Conservation (phyloP, 2,888 invertebrate species). For the Amiota mariae region DNA sequence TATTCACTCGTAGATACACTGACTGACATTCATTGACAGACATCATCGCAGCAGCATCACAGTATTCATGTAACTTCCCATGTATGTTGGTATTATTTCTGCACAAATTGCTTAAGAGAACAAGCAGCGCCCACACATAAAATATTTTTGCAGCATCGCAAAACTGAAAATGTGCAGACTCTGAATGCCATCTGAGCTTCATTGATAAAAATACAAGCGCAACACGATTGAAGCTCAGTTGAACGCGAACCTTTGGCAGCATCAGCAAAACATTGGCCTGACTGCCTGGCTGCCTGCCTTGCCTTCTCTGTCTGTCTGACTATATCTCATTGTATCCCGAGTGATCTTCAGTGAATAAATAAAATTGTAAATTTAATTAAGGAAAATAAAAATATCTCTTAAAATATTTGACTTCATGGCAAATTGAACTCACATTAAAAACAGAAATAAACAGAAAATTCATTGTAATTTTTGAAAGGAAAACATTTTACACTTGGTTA, state of each 20-base stretch:
- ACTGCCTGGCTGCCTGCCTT: too few species aligned
- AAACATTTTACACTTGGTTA: too few species aligned
- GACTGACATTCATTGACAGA: too few species aligned
- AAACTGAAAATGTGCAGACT: neutral
- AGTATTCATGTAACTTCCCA: neutral
- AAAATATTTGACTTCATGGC: too few species aligned
- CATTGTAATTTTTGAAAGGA: too few species aligned
- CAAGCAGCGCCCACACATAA: neutral
- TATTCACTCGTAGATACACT: too few species aligned
- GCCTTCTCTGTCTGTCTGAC: too few species aligned
- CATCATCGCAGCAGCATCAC: neutral
- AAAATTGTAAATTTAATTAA: neutral
- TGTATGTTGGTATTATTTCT: neutral
- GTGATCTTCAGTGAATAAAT: constrained; percentile 5
- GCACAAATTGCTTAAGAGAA: neutral
- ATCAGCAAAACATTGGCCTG: constrained; percentile 19
- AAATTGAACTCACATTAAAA: too few species aligned
- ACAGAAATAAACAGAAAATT: too few species aligned
- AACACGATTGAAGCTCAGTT: constrained; percentile 57
- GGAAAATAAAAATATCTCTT: too few species aligned
- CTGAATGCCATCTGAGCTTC: constrained; percentile 45
- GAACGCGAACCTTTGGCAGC: constrained; percentile 52
- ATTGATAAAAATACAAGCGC: constrained; percentile 64
- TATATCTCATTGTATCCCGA: neutral
- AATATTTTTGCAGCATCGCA: neutral